Evolutionary conservation across 2,888 invertebrate genomes (phyloP).

Genomic region (Perithous albicinctus): DNA sequence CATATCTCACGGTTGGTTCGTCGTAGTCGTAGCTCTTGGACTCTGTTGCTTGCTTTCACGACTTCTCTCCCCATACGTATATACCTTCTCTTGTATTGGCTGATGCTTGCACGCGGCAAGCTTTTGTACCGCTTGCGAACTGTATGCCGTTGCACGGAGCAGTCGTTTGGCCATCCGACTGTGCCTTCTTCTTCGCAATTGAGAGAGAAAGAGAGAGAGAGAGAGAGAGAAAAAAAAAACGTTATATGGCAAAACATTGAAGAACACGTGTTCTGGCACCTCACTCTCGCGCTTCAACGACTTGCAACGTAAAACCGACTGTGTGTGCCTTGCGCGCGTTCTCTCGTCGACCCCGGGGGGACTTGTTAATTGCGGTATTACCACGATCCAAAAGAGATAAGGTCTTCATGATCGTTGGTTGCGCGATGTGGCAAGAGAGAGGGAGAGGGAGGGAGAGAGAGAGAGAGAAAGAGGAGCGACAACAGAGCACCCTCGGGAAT

Average conservation of each 20-base stretch:
- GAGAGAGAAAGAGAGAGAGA: too few species aligned
- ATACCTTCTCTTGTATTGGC: constrained; percentile 23
- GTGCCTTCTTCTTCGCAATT: constrained; percentile 14
- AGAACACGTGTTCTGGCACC: constrained; percentile 78
- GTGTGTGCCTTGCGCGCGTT: constrained; percentile 32
- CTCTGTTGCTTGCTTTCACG: constrained; percentile 20
- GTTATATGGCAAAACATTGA: constrained; percentile 71
- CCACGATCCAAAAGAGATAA: constrained; percentile 69
- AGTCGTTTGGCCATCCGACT: constrained; percentile 44
- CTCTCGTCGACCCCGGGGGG: constrained; percentile 30
- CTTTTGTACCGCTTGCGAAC: constrained; percentile 46
- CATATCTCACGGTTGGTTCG: constrained; percentile 50
- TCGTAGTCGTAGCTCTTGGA: constrained; percentile 38
- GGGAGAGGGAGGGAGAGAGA: too few species aligned
- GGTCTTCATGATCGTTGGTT: constrained; percentile 55
- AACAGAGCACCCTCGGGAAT: constrained; percentile 40
- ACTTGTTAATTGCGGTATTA: constrained; percentile 70
- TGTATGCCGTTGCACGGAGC: constrained; percentile 38
- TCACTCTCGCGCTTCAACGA: constrained; percentile 54
- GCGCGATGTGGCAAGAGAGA: constrained; percentile 16
- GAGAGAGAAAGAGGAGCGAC: too few species aligned
- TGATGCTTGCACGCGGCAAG: constrained; percentile 47
- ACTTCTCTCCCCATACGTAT: constrained; percentile 4
- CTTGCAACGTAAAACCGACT: constrained; percentile 69
- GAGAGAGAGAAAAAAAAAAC: too few species aligned